Evolutionary conservation across 35 echinoderm and acorn worm genomes (phyloP).

Genomic region (Hemicentrotus pulcherrimus): DNA sequence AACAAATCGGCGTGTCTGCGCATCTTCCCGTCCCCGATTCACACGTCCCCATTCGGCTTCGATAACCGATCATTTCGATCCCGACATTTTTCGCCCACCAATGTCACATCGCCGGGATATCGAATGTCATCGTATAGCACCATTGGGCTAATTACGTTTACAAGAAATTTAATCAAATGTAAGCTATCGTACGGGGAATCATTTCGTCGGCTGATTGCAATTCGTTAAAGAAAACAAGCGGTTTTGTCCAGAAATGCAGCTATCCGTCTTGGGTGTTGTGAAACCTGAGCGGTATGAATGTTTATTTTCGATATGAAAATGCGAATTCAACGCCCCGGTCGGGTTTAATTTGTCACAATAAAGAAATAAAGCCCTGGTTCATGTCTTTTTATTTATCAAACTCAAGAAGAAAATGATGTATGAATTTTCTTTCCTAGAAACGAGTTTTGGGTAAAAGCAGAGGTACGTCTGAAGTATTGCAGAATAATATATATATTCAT

Average conservation of each 20-base stretch:
- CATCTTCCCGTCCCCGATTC: not conserved
- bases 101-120: not conserved
- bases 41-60: not conserved
- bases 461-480: no score
- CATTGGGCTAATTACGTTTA: slow-evolving; percentile 21
- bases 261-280: not conserved
- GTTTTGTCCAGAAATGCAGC: not conserved
- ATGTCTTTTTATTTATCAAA: not conserved
- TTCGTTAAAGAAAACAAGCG: slow-evolving; percentile 23
- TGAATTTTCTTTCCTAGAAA: no score
- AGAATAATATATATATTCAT: no score
- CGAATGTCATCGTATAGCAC: not conserved
- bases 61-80: slow-evolving; percentile 1
- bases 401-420: not conserved
- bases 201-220: not conserved
- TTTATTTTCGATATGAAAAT: not conserved
- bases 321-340: not conserved
- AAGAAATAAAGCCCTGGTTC: not conserved
- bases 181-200: not conserved
- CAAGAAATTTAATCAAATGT: not conserved
- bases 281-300: not conserved
- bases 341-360: not conserved
- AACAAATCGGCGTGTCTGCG: not conserved
- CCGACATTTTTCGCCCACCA: not conserved
- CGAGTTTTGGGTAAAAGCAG: no score